These are phyloP conservation scores for Crossaster papposus DNA, from an alignment of 53 echinoderm and acorn worm species.

Conservation along the genomic window DNA sequence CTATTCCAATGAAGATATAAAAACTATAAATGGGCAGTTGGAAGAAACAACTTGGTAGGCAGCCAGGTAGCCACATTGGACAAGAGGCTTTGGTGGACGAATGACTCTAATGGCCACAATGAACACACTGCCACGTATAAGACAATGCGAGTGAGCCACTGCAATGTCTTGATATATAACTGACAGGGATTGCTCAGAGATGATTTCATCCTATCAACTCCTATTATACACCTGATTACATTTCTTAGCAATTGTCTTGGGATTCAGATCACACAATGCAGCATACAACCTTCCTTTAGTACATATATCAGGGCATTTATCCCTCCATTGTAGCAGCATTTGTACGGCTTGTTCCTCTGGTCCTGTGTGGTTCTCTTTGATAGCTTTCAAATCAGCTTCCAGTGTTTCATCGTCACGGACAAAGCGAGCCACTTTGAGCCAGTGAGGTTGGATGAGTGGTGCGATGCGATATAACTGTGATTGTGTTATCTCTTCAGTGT, in stretches of 20 bases:
- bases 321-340: constrained; percentile 98
- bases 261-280: constrained; percentile 81
- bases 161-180: too few relatives aligned
- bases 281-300: constrained; percentile 78
- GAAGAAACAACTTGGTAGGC: too few relatives aligned
- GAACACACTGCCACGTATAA: too few relatives aligned
- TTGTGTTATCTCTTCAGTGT: constrained; percentile 74
- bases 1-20: too few relatives aligned
- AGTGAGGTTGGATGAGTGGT: constrained; percentile 89
- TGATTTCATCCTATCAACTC: too few relatives aligned
- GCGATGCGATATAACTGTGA: constrained; percentile 90
- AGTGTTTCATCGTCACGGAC: constrained; percentile 87
- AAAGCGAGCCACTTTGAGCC: constrained; percentile 87
- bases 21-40: too few relatives aligned
- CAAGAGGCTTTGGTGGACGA: too few relatives aligned
- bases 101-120: too few relatives aligned
- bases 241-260: constrained; percentile 85
- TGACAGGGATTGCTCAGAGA: too few relatives aligned
- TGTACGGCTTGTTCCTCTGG: constrained; percentile 92
- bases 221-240: constrained; percentile 80
- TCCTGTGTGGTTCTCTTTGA: constrained; percentile 70
- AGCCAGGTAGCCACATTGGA: too few relatives aligned
- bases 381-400: constrained; percentile 82
- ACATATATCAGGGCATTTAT: constrained; percentile 90
- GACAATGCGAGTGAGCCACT: too few relatives aligned